Evolutionary conservation across 2,113 vertebrate species (phyloP), one percentile per base, ranked within the genome.

Genomic region (Melanotaenia duboulayi): DNA sequence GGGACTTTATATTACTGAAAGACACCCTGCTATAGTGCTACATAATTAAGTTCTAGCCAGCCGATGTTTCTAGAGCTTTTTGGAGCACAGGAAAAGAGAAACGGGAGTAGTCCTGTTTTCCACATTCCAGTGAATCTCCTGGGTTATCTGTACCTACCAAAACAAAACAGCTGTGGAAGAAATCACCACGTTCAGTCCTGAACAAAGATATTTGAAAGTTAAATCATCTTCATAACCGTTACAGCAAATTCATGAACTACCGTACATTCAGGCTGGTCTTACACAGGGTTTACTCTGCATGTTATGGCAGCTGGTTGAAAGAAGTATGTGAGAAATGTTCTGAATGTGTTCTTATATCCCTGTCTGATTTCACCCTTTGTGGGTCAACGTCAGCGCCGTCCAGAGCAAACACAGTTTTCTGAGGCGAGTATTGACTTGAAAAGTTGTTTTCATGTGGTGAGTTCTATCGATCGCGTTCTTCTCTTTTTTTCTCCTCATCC

Each of bases 101-200:
- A 13, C 24, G 51, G 58, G 32, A 76, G 67, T 60, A 50, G 40
- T 73, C 58, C 52, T 68, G 60, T 72, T 82, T 69, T 80, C 56
- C 76, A 78, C 81, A 86, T 89, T 88, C 81, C 86, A 61, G 2
- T 23, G 49, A 83, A 49, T 78, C 80, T 61, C 72, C 60, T 1
- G 74, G 78, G 76, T 22, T 62, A 82, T 7, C 4, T 10, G 4
- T 57, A 85, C 70, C 77, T 79, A 65, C 11, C 8, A 55, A 58
- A 74, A 67, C 73, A 62, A 10, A 35, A 12, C 61, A 68, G 25
- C 73, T 35, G 74, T 64, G 19, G 65, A 84, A 81, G 49, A 62
- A 55, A 65, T 74, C 50, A 52, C 11, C 3, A 16, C 11, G 1
- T 5, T 0, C 20, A 19, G 1, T 22, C 19, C 24, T 13, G 22